These are phyloP conservation scores for Hemicrepidius hirtus DNA, from an alignment of 2,888 invertebrate species.

Conservation along the genomic window DNA sequence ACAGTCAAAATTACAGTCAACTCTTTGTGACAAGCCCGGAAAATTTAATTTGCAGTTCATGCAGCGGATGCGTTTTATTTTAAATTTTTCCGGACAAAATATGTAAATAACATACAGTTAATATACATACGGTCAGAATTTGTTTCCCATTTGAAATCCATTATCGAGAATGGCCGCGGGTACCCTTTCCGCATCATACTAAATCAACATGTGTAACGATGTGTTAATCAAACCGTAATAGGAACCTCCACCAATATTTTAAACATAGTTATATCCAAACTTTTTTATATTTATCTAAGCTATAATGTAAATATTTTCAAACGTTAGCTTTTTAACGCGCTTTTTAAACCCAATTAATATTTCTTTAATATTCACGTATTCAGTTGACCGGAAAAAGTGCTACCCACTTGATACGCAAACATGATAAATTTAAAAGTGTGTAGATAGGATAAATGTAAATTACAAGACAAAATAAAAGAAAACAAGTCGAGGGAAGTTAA, in stretches of 20 bases:
- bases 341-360: background rate
- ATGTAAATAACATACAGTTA: constrained; percentile 15
- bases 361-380: background rate
- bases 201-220: constrained; percentile 18
- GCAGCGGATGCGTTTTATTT: constrained; percentile 38
- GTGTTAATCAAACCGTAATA: constrained; percentile 6
- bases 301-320: too few relatives aligned
- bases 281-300: too few relatives aligned
- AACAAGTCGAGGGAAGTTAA: constrained; percentile 23
- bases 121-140: constrained; percentile 25
- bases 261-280: background rate
- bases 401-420: background rate
- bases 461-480: constrained; percentile 24
- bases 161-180: constrained; percentile 30
- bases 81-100: constrained; percentile 17
- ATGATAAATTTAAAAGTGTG: constrained; percentile 7
- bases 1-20: constrained; percentile 19
- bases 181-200: background rate
- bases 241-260: background rate
- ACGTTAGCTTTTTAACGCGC: too few relatives aligned
- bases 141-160: constrained; percentile 13
- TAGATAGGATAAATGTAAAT: constrained; percentile 35
- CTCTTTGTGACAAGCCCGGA: constrained; percentile 22
- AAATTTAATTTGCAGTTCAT: constrained; percentile 40
- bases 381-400: background rate